Conservation (phyloP, 1,140 invertebrate species). For the Bombus polaris region DNA sequence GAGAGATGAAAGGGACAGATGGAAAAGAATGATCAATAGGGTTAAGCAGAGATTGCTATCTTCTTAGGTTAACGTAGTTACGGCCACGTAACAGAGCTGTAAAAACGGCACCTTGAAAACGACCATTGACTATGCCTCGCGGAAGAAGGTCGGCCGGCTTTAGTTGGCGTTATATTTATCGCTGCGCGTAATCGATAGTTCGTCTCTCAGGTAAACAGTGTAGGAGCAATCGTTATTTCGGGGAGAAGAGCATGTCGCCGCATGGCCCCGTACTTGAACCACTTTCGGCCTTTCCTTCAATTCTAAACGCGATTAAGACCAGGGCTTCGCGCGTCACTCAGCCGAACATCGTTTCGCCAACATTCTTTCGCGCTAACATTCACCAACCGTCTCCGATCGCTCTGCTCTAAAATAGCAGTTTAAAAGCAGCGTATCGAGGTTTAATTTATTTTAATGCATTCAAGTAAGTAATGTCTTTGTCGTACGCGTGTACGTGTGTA, state of each 20-base stretch:
- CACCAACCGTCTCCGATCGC: too few species aligned
- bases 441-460: too few species aligned
- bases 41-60: too few species aligned
- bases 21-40: too few species aligned
- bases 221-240: conserved; percentile 56
- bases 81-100: not conserved
- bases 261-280: conserved; percentile 45
- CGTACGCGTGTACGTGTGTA: too few species aligned
- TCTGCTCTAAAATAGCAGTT: too few species aligned
- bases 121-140: conserved; percentile 47
- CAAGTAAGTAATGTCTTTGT: too few species aligned
- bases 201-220: conserved; percentile 43
- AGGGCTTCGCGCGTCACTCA: conserved; percentile 17
- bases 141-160: conserved; percentile 33
- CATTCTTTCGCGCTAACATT: too few species aligned
- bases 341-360: not conserved
- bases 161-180: conserved; percentile 61
- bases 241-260: conserved; percentile 18
- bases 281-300: conserved; percentile 5
- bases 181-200: conserved; percentile 56
- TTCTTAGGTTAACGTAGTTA: not conserved
- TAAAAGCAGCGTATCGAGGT: too few species aligned
- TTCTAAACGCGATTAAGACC: conserved; percentile 22
- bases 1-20: too few species aligned
- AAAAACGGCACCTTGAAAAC: conserved; percentile 41